These are phyloP conservation scores for Tylochromis polylepis DNA, from an alignment of 2,113 vertebrate species.

Conservation along the genomic window DNA sequence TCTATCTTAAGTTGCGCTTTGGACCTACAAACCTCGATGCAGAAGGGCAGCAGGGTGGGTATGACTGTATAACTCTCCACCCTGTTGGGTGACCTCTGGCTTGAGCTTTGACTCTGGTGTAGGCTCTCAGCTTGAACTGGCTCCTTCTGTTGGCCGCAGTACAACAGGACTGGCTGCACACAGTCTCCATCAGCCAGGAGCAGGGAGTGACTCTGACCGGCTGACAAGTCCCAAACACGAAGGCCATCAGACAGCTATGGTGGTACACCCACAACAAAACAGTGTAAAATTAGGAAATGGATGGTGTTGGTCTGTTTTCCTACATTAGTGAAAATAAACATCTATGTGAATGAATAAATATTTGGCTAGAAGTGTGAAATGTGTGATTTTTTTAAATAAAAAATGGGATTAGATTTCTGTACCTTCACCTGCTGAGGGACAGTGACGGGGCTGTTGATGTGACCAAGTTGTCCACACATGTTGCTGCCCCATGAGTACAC, in stretches of 20 bases:
- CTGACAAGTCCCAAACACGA: slow-evolving; percentile 84
- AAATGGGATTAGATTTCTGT: neutral
- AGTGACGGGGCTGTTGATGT: slow-evolving; percentile 81
- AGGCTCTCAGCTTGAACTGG: neutral
- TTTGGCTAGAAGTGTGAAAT: neutral
- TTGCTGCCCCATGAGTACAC: slow-evolving; percentile 96
- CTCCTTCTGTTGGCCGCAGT: slow-evolving; percentile 79
- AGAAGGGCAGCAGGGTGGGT: slow-evolving; percentile 74
- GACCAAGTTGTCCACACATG: slow-evolving; percentile 86
- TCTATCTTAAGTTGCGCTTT: neutral
- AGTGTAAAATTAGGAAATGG: neutral
- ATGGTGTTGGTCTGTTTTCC: neutral
- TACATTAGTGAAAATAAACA: neutral
- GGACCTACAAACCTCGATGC: slow-evolving; percentile 78
- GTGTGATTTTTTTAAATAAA: neutral
- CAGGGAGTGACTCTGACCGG: slow-evolving; percentile 86
- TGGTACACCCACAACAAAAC: neutral
- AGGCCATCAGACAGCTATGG: slow-evolving; percentile 77
- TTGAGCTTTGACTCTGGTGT: neutral
- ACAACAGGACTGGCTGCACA: slow-evolving; percentile 86
- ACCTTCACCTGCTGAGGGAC: slow-evolving; percentile 89
- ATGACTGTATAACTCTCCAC: slow-evolving; percentile 65
- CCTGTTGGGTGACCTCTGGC: slow-evolving; percentile 52
- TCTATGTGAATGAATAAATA: neutral
- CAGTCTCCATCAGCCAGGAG: slow-evolving; percentile 86